Base-by-base conservation (phyloP, 2,113 vertebrate genomes). In the Blennius ocellaris region DNA sequence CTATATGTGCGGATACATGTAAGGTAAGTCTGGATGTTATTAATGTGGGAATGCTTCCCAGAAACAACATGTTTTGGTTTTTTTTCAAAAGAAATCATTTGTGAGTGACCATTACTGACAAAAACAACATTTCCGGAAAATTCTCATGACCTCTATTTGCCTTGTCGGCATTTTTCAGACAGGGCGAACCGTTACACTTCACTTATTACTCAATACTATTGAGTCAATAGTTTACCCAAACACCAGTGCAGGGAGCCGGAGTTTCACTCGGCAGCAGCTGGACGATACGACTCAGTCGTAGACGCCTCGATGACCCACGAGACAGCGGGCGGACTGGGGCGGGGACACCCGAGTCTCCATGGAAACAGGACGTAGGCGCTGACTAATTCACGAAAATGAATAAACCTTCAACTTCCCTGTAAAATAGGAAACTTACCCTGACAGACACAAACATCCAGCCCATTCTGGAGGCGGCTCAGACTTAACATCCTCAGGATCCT, bases 221-320 rank as follows among this genome's bases (percentile, higher is more conserved):
- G 21, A 30, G 21, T 30, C 21, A 30, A 30, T 30, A 30, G 21
- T 30, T 30, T 30, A 2, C 21, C 21, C 21, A 30, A 30, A 30
- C 21, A 30, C 21, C 21, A 30, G 21, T 4, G 21, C 21, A 48
- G 5, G 7, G 45, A 48, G 6, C 45, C 6, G 3, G 45, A 47
- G 49, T 30, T 17, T 7, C 21, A 41, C 9, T 6, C 53, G 53
- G 54, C 15, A n/a, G 59, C 49, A 77, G 62, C 82, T 59, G 56
- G 6, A 53, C 63, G 72, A 49, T 45, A 43, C n/a, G 11, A 14
- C 17, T 87, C 75, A 67, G 77, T 87, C 69, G 87, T 12, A 67
- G 68, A 89, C 76, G 80, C 73, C 78, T 74, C 48, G 75, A 47
- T 59, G 30, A 45, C 17, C 57, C 41, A 12, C 73, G 54, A 83